Evolutionary conservation across 2,113 vertebrate species (phyloP), one percentile per base, ranked within the genome.

Genomic region (Mola mola): DNA sequence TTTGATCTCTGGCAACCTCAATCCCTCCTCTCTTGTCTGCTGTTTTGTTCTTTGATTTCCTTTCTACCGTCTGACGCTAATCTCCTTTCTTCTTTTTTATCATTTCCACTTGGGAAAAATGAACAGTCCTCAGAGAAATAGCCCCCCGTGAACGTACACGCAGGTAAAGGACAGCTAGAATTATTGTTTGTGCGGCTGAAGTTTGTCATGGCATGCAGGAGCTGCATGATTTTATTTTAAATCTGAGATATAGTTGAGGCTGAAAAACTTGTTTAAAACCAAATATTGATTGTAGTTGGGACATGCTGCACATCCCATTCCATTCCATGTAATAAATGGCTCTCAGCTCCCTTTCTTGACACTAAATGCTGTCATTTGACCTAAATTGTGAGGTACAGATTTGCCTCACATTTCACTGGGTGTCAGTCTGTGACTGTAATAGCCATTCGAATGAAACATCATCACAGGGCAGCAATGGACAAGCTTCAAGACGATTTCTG

Each of bases 71-170:
- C 19, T 38, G 8, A 31, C 4, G 3, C 40, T 72, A 57, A 76
- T 72, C 51, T 55, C 51, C 13, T 4, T 15, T 21, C 63, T 75
- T 25, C 31, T 4, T 17, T 17, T 65, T 71, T 28, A 76, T 79
- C n/a, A 0, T 6, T 38, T 52, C 55, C 52, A 63, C 21, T 12
- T 64, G 59, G 55, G 42, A 29, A 46, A 40, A 46, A 66, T 62
- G 63, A 68, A 55, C 52, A 57, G 26, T 72, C 72, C 72, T 46
- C 55, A 24, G 65, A 72, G 68, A 25, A 67, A 43, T 19, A 44
- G 25, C 50, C 57, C 69, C 75, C 61, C 67, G 66, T 82, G 66
- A 77, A 63, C 25, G 24, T 26, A 62, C 71, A 46, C 40, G 12
- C 51, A 62, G 63, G 55, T 66, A 66, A 61, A 73, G 42, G 15